Conservation (phyloP, 2,113 vertebrate species). For the Haliaeetus leucogaster region DNA sequence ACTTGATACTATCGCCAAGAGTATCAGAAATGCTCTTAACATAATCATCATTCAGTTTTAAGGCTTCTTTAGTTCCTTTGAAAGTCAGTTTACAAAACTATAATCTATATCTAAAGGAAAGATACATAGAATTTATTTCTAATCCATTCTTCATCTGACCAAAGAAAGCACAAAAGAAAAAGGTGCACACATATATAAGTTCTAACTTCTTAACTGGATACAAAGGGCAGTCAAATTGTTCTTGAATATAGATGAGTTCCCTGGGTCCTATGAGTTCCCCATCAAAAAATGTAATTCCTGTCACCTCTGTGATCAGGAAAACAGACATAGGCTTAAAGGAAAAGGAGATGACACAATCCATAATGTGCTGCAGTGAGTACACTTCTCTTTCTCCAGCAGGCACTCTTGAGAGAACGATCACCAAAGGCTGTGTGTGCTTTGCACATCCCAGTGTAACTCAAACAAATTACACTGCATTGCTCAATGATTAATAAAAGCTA, state of each 20-base stretch:
- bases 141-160: not conserved
- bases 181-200: not conserved
- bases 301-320: not conserved
- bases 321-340: not conserved
- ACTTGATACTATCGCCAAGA: not conserved
- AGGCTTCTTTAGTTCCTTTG: not conserved
- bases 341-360: not conserved
- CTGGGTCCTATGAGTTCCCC: not conserved
- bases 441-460: not conserved
- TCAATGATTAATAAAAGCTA: not conserved
- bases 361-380: not conserved
- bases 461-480: not conserved
- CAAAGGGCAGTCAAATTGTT: not conserved
- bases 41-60: not conserved
- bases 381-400: not conserved
- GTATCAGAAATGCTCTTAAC: not conserved
- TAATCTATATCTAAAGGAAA: not conserved
- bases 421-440: not conserved
- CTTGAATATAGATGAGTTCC: not conserved
- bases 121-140: not conserved
- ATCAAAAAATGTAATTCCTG: not conserved
- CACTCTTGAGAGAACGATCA: not conserved
- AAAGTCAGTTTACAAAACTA: not conserved
- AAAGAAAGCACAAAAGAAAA: not conserved
- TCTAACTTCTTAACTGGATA: not conserved